These are phyloP conservation scores for Drosophila meridionalis DNA, from an alignment of 2,888 invertebrate genomes.

Conservation along the genomic window DNA sequence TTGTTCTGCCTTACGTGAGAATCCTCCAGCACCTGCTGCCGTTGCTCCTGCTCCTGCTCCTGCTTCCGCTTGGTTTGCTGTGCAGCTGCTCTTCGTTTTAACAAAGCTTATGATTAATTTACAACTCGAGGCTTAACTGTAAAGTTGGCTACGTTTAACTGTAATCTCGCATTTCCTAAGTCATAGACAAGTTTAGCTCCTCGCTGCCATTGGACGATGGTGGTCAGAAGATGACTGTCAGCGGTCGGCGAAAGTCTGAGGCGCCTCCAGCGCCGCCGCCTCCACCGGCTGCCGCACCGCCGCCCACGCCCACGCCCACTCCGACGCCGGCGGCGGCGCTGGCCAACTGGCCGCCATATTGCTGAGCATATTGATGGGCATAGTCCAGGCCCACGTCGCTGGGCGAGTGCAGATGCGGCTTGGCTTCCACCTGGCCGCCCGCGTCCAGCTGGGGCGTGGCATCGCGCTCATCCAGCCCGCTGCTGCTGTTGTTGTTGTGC, in stretches of 20 bases:
- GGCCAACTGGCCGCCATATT: slow-evolving; percentile 78
- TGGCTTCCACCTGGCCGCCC: slow-evolving; percentile 75
- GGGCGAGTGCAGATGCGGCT: slow-evolving; percentile 83
- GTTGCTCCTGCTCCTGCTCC: neutral
- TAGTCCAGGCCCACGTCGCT: slow-evolving; percentile 84
- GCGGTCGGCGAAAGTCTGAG: slow-evolving; percentile 84
- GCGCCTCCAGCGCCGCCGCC: slow-evolving; percentile 66
- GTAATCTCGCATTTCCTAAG: slow-evolving; percentile 80
- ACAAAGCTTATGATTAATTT: slow-evolving; percentile 74
- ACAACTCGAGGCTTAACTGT: slow-evolving; percentile 74
- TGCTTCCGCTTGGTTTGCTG: slow-evolving; percentile 1
- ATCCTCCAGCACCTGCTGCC: neutral
- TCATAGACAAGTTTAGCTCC: slow-evolving; percentile 83
- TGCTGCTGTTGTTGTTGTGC: slow-evolving; percentile 76
- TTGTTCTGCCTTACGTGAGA: slow-evolving; percentile 60
- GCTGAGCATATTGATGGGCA: slow-evolving; percentile 81
- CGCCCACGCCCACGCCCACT: slow-evolving; percentile 45
- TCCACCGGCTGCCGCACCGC: slow-evolving; percentile 36
- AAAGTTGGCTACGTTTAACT: slow-evolving; percentile 78
- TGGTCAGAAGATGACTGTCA: slow-evolving; percentile 85
- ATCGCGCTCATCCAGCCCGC: slow-evolving; percentile 83
- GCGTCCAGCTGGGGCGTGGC: slow-evolving; percentile 84
- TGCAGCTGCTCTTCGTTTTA: slow-evolving; percentile 34
- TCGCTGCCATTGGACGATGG: slow-evolving; percentile 83
- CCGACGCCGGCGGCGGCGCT: slow-evolving; percentile 57